A percentile compares a stretch with the other conserved stretches of the same genome.
phyloP scores from a whole-genome alignment of 2,113 vertebrate genomes.

The Edolisoma coerulescens region DNA sequence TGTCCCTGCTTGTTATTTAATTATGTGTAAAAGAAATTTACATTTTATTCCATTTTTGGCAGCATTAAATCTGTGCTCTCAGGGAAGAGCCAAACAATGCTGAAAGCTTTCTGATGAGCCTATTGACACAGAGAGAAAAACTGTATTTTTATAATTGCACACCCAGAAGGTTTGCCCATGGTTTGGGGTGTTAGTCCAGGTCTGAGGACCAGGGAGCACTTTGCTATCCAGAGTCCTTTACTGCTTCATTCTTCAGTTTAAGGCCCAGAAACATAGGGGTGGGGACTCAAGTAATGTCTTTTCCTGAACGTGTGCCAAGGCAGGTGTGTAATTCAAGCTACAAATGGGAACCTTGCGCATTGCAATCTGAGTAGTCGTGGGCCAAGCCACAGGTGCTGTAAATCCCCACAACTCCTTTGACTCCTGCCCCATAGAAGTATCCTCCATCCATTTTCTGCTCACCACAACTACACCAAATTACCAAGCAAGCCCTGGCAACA shows the following conservation, averaged over 20 bases:
- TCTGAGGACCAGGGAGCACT: background rate
- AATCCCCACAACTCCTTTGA: background rate
- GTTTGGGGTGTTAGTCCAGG: background rate
- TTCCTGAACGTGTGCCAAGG: background rate
- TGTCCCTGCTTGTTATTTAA: background rate
- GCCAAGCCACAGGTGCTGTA: background rate
- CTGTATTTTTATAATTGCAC: background rate
- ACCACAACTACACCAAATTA: background rate
- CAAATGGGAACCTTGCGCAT: background rate
- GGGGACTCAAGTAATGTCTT: background rate
- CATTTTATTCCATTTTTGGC: background rate
- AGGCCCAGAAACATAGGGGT: background rate
- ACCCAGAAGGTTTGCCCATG: background rate
- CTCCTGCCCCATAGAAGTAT: background rate
- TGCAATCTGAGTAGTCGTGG: background rate
- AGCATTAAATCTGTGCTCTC: background rate
- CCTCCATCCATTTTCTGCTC: background rate
- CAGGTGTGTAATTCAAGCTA: background rate
- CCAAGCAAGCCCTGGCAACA: background rate
- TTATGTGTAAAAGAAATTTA: background rate
- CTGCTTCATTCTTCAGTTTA: background rate
- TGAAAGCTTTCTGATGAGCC: background rate
- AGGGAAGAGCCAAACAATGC: background rate
- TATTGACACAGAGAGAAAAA: background rate
- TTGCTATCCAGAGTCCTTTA: background rate